phyloP scores from a whole-genome alignment of 2,797 vertebrate species.

The Mormyrus proboscirostris region DNA sequence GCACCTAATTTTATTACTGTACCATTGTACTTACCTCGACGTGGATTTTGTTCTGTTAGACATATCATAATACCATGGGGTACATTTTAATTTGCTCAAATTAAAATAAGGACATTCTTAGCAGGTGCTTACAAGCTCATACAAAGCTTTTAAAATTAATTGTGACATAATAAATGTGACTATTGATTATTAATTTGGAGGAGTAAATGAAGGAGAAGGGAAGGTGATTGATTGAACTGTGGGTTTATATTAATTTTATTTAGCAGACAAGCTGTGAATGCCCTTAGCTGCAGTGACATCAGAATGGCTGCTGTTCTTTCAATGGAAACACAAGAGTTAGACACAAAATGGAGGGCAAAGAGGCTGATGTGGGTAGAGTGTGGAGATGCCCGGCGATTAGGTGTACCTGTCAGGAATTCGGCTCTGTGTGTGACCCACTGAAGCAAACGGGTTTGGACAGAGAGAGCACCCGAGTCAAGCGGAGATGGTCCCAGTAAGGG shows the following conservation, averaged over 20 bases:
- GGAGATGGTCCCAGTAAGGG: neutral
- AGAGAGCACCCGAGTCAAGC: constrained; percentile 28
- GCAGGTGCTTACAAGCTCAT: neutral
- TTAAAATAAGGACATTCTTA: neutral
- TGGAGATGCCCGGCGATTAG: neutral
- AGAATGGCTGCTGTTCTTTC: constrained; percentile 51
- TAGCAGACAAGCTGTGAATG: constrained; percentile 3
- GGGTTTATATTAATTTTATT: neutral
- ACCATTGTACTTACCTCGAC: neutral
- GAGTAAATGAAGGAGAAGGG: neutral
- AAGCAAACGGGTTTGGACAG: neutral
- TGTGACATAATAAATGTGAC: neutral
- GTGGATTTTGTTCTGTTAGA: neutral
- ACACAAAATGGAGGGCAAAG: constrained; percentile 55
- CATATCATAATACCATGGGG: neutral
- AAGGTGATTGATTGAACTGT: neutral
- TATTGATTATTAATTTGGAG: neutral
- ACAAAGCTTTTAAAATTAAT: neutral
- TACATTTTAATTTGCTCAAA: neutral
- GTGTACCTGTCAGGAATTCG: neutral
- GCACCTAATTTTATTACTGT: neutral
- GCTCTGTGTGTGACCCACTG: neutral
- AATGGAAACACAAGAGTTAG: constrained; percentile 23
- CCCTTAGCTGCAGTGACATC: constrained; percentile 34
- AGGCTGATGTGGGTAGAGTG: neutral